Percentiles rank a stretch among this genome's conserved stretches.
phyloP scores from a whole-genome alignment of 2,888 invertebrate species.

The Stenodema calcarata region DNA sequence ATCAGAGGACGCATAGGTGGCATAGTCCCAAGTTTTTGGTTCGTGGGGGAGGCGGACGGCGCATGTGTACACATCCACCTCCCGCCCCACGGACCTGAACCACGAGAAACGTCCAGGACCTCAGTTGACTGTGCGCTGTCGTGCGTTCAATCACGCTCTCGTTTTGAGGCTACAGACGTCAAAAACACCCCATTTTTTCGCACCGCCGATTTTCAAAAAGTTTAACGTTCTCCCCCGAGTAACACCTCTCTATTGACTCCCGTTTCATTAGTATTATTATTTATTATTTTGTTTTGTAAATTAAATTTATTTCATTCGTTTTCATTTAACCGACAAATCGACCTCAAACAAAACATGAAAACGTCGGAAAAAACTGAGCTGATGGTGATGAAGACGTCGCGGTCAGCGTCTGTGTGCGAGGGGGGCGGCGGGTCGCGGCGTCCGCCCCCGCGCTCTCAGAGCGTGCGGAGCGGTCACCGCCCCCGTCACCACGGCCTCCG shows the following conservation, averaged over 20 bases:
- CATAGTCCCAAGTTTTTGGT: not conserved
- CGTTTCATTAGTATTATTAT: too few species aligned
- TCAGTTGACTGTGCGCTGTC: slow-evolving; percentile 32
- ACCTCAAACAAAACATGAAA: not conserved
- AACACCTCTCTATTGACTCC: too few species aligned
- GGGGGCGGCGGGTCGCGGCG: slow-evolving; percentile 34
- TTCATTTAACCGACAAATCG: too few species aligned
- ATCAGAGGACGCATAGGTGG: not conserved
- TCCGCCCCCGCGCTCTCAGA: slow-evolving; percentile 39
- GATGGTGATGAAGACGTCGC: slow-evolving; percentile 40
- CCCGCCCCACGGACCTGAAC: slow-evolving; percentile 1
- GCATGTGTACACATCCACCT: not conserved
- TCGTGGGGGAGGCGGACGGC: not conserved
- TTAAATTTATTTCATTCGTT: too few species aligned
- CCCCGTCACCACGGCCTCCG: slow-evolving; percentile 28
- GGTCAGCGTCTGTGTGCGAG: slow-evolving; percentile 45
- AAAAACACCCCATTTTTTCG: not conserved
- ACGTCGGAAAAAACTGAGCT: slow-evolving; percentile 23
- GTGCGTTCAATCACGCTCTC: not conserved
- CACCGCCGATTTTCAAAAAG: not conserved
- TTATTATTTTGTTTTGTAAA: too few species aligned
- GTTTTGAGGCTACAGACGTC: not conserved
- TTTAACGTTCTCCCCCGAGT: too few species aligned
- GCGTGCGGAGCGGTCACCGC: slow-evolving; percentile 40
- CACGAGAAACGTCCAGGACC: slow-evolving; percentile 35